Evolutionary conservation across 1,140 invertebrate species (phyloP).

Genomic region (Bombus waltoni): DNA sequence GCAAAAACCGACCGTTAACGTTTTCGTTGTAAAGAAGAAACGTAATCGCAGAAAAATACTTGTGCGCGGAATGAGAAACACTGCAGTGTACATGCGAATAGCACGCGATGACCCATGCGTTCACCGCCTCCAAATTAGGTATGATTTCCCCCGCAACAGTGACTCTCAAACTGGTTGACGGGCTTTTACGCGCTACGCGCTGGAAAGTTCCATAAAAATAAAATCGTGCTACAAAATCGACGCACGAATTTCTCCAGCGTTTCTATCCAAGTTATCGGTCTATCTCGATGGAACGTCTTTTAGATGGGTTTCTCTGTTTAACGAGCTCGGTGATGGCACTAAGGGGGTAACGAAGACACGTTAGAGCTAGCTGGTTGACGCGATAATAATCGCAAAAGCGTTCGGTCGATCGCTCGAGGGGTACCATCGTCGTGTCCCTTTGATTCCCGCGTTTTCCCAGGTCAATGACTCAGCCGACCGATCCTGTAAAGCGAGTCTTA

Average conservation of each 20-base stretch:
- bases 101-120: slow-evolving; percentile 70
- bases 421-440: slow-evolving; percentile 47
- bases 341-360: slow-evolving; percentile 8
- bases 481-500: slow-evolving; percentile 61
- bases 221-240: not conserved
- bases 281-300: too few species aligned
- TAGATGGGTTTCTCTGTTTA: not conserved
- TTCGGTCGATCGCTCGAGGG: slow-evolving; percentile 7
- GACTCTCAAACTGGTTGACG: slow-evolving; percentile 62
- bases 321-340: not conserved
- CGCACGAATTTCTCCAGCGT: not conserved
- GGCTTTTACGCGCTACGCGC: not conserved
- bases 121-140: slow-evolving; percentile 76
- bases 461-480: slow-evolving; percentile 74
- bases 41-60: too few species aligned
- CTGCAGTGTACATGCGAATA: slow-evolving; percentile 71
- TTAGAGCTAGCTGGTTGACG: not conserved
- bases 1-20: not conserved
- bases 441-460: slow-evolving; percentile 69
- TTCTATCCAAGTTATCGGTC: too few species aligned
- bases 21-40: not conserved
- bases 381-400: slow-evolving; percentile 15
- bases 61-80: slow-evolving; percentile 63
- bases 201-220: slow-evolving; percentile 36
- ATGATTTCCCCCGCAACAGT: slow-evolving; percentile 75